Evolutionary conservation across 2,888 invertebrate genomes (phyloP).

Genomic region (Chloromyia formosa): DNA sequence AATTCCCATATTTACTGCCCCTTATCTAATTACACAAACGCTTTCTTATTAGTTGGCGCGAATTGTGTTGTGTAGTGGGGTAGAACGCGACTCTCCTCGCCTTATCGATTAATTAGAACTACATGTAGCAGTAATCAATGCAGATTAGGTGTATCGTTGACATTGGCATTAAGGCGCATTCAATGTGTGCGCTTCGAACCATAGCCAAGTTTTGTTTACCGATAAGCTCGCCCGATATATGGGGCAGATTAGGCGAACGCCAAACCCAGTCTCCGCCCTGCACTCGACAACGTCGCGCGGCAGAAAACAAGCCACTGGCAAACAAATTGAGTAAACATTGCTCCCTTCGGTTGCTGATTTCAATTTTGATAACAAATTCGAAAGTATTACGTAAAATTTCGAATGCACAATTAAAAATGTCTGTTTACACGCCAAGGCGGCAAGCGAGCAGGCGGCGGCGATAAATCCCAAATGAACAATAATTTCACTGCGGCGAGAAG

Average conservation of each 20-base stretch:
- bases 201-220: conserved; percentile 10
- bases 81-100: not conserved
- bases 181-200: not conserved
- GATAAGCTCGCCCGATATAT: conserved; percentile 16
- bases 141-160: conserved; percentile 33
- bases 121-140: conserved; percentile 30
- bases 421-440: not conserved
- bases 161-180: conserved; percentile 32
- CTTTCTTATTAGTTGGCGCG: not conserved
- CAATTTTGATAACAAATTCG: conserved; percentile 19
- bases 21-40: not conserved
- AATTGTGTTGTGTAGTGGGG: not conserved
- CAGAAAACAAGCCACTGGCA: conserved; percentile 6
- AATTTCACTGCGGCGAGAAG: conserved; percentile 5
- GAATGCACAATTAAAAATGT: conserved; percentile 17
- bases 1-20: too few relatives aligned
- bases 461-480: not conserved
- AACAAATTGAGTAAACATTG: conserved; percentile 1
- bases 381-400: conserved; percentile 23
- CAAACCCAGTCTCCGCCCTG: not conserved
- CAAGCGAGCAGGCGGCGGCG: not conserved
- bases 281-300: not conserved
- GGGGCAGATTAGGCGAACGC: not conserved
- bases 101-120: conserved; percentile 36
- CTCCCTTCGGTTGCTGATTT: conserved; percentile 7